Conservation (phyloP, 1,140 invertebrate genomes). For the Acromyrmex echinatior region DNA sequence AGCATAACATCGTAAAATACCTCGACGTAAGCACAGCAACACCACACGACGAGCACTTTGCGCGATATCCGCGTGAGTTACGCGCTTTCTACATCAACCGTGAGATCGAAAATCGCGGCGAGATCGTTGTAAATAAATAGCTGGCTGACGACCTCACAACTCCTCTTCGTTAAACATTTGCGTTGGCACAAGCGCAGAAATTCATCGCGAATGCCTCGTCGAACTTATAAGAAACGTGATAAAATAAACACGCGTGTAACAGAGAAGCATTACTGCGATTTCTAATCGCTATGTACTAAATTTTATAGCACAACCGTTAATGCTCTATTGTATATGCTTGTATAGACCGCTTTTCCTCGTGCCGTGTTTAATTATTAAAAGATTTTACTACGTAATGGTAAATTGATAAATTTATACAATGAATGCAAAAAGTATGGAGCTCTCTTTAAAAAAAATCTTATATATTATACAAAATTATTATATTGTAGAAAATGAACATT, state of each 20-base stretch:
- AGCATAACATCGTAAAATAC: conserved; percentile 79
- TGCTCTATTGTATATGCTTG: not conserved
- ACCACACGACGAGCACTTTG: conserved; percentile 51
- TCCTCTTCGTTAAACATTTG: conserved; percentile 66
- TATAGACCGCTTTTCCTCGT: not conserved
- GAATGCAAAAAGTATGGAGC: no score
- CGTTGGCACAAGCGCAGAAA: conserved; percentile 48
- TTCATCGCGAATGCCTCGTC: conserved; percentile 54
- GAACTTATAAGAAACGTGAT: conserved; percentile 41
- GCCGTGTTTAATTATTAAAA: not conserved
- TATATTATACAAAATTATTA: no score
- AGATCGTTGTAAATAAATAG: conserved; percentile 70
- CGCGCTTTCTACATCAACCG: conserved; percentile 62
- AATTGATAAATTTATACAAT: not conserved
- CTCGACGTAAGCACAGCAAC: conserved; percentile 69
- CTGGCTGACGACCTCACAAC: conserved; percentile 59
- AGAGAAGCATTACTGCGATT: not conserved
- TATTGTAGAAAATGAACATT: no score
- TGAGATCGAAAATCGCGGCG: conserved; percentile 68
- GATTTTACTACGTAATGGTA: not conserved
- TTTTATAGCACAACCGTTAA: not conserved
- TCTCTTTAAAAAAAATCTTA: no score
- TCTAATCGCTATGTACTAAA: not conserved
- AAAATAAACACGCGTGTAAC: conserved; percentile 44
- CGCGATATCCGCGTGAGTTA: conserved; percentile 51